Evolutionary conservation across 2,888 invertebrate genomes (phyloP), one percentile per base, ranked within the genome.

Genomic region (Amblyteles armatorius): DNA sequence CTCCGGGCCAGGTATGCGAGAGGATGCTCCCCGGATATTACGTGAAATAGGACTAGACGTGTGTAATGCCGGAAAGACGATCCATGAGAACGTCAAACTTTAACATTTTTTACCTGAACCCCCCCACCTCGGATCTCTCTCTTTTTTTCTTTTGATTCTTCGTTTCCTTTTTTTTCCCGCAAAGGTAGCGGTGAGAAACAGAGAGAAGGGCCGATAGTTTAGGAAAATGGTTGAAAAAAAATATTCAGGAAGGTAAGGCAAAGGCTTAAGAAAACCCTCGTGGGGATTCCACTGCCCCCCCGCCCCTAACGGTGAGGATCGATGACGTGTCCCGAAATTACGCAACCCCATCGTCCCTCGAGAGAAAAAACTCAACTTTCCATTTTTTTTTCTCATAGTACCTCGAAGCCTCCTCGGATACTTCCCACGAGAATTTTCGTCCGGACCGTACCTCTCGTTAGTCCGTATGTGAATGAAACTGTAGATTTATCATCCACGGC

Each of bases 11-110:
- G 84, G 88, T 88, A 89, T 73, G 77, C 74, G 83, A 81, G 74
- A 84, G 65, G 79, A 73, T 79, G 65, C 44, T 44, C 44, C 52
- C 74, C 86, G 81, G 87, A 87, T 86, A 88, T 88, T 89, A 90
- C 90, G 87, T 87, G 57, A 89, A 90, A 88, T 87, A 65, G 74
- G 82, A 85, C 50, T 55, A 72, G 63, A 73, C 85, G 84, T 84
- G 86, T 82, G 86, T 89, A 87, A 87, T 89, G 82, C 87, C 84
- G 79, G 81, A 83, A 86, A 88, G 88, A 89, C 84, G 89, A 88
- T 82, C 88, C 90, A 91, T 91, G 91, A 90, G 92, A 92, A 91
- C 90, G 88, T 90, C 88, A 89, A 90, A 89, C 83, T 85, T 65
- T 71, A 86, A 85, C 80, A 87, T 81, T 82, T 87, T 87, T 90